Percentiles rank a stretch among this genome's conserved stretches.
These are phyloP conservation scores for Balaenoptera acutorostrata DNA, from an alignment of 2,113 vertebrate genomes.

Conservation along the genomic window DNA sequence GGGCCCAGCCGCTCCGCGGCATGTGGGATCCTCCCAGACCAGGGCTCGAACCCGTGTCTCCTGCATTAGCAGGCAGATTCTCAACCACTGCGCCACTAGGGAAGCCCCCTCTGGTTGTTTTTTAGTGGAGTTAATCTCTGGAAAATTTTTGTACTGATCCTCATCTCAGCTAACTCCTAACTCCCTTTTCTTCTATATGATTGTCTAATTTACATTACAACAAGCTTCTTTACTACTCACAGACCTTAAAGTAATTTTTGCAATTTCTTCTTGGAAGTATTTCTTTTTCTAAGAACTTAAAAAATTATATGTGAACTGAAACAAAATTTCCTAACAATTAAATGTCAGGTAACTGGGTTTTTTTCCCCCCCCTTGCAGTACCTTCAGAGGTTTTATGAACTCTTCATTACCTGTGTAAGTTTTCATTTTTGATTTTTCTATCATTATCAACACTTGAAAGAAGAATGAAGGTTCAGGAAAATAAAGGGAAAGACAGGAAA, in stretches of 20 bases:
- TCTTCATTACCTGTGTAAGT: slow-evolving; percentile 24
- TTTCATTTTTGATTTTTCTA: neutral
- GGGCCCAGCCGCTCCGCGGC: too few relatives aligned
- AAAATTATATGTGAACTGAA: neutral
- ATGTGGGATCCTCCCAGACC: too few relatives aligned
- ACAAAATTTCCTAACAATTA: neutral
- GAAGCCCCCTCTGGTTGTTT: neutral
- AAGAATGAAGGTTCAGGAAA: neutral
- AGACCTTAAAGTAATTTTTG: neutral
- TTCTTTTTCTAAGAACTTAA: neutral
- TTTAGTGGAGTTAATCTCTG: neutral
- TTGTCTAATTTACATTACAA: neutral
- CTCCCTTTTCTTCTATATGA: neutral
- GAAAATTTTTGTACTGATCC: neutral
- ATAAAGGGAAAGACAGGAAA: neutral
- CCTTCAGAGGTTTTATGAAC: neutral
- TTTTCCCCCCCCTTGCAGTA: neutral
- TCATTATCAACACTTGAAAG: neutral
- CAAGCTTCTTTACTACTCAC: neutral
- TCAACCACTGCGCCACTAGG: too few relatives aligned
- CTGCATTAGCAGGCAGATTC: too few relatives aligned
- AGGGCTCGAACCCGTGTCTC: too few relatives aligned
- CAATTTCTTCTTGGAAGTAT: neutral
- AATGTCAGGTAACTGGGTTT: neutral
- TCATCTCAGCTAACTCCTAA: neutral